Conservation (phyloP, 2,113 vertebrate genomes). For the Paracyprichromis sp. region DNA sequence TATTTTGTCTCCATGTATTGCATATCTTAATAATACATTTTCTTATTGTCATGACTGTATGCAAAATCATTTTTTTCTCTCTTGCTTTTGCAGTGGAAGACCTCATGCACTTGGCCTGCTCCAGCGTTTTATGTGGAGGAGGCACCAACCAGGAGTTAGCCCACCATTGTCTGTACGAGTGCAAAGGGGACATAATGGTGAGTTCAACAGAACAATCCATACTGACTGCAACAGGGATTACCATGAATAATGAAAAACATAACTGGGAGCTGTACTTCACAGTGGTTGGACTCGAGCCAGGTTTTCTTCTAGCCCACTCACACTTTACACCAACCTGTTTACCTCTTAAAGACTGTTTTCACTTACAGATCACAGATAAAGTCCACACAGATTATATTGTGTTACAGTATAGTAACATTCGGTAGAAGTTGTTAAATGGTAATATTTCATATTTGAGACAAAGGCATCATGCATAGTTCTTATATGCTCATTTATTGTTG, state of each 20-base stretch:
- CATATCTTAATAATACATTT: background rate
- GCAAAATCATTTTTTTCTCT: background rate
- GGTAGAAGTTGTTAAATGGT: accelerated
- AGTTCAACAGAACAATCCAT: conserved; percentile 49
- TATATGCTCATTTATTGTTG: background rate
- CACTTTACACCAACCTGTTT: background rate
- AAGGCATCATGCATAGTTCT: background rate
- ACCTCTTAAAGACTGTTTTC: background rate
- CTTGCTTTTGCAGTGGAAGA: conserved; percentile 77
- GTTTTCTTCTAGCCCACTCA: background rate
- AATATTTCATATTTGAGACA: background rate
- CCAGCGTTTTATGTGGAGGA: conserved; percentile 86
- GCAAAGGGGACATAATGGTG: conserved; percentile 89
- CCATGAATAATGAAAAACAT: background rate
- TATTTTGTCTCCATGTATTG: background rate
- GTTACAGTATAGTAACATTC: background rate
- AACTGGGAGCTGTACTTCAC: background rate
- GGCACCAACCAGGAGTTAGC: conserved; percentile 97
- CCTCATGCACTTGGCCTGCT: conserved; percentile 90
- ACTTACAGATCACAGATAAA: background rate
- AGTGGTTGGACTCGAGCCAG: background rate
- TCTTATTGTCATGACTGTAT: background rate
- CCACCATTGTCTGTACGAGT: conserved; percentile 86
- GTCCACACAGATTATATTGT: background rate
- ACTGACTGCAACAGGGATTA: background rate